Evolutionary conservation across 2,888 invertebrate genomes (phyloP).

Genomic region (Hipparchia sbordonii): DNA sequence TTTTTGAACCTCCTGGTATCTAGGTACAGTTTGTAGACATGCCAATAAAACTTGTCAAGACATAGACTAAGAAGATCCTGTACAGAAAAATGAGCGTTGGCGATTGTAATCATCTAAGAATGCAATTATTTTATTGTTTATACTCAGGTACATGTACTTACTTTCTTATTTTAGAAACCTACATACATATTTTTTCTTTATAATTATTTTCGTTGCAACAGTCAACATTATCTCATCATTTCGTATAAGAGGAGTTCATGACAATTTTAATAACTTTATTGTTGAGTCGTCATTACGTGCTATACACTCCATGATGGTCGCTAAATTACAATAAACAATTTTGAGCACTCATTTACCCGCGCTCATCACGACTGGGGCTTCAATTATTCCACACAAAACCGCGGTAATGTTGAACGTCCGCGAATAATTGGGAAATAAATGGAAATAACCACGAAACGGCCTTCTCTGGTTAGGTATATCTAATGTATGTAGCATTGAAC

Average conservation of each 20-base stretch:
- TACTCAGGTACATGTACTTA: too few relatives aligned
- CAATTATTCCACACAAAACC: slow-evolving; percentile 76
- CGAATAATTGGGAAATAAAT: slow-evolving; percentile 79
- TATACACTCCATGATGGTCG: slow-evolving; percentile 65
- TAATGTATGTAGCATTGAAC: slow-evolving; percentile 65
- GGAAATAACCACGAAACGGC: slow-evolving; percentile 73
- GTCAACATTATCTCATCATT: slow-evolving; percentile 49
- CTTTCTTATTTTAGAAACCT: too few relatives aligned
- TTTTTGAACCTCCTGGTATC: too few relatives aligned
- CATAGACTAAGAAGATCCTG: too few relatives aligned
- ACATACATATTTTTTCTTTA: background rate
- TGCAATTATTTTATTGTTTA: too few relatives aligned
- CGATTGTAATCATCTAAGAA: too few relatives aligned
- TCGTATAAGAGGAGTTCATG: slow-evolving; percentile 53
- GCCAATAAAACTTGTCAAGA: too few relatives aligned
- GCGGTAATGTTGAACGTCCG: slow-evolving; percentile 75
- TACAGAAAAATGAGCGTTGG: too few relatives aligned
- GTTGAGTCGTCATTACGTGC: slow-evolving; percentile 68
- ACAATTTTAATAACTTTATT: slow-evolving; percentile 71
- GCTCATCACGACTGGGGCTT: slow-evolving; percentile 72
- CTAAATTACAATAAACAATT: slow-evolving; percentile 80
- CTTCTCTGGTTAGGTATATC: slow-evolving; percentile 63
- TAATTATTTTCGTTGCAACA: slow-evolving; percentile 26
- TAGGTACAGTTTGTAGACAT: too few relatives aligned
- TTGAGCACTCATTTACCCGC: slow-evolving; percentile 70